Conservation (phyloP, 2,113 vertebrate species). For the Chloroceryle aenea region DNA sequence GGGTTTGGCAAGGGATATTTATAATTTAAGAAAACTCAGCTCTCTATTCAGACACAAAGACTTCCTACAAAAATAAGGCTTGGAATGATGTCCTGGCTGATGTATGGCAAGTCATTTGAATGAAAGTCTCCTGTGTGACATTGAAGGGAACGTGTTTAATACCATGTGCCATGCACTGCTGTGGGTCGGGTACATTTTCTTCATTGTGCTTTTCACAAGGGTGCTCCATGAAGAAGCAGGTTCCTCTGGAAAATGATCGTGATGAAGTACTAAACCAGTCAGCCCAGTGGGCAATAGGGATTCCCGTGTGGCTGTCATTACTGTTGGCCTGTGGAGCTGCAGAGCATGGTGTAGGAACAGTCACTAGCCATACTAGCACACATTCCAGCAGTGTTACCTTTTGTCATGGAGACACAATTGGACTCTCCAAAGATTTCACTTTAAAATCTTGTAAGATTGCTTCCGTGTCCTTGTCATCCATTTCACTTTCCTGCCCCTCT, state of each 20-base stretch:
- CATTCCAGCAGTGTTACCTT: neutral
- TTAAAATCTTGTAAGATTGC: neutral
- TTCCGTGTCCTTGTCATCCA: neutral
- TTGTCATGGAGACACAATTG: neutral
- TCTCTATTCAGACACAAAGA: neutral
- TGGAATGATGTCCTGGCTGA: neutral
- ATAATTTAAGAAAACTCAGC: conserved; percentile 11
- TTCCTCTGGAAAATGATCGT: neutral
- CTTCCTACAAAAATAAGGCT: conserved; percentile 5
- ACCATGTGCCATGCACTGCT: neutral
- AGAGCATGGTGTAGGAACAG: neutral
- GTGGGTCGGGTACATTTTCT: neutral
- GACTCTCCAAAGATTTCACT: neutral
- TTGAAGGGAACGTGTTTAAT: neutral
- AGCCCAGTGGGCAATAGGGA: neutral
- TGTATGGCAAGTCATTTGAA: neutral
- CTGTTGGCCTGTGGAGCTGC: neutral
- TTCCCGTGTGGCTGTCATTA: neutral
- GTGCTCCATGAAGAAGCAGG: neutral
- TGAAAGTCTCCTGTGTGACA: neutral
- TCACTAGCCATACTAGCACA: neutral
- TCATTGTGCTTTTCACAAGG: neutral
- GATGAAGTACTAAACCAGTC: neutral
- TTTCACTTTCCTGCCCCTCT: neutral
- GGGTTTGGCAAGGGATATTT: neutral